phyloP scores from a whole-genome alignment of 2,797 vertebrate genomes.

The Anguilla marmorata region DNA sequence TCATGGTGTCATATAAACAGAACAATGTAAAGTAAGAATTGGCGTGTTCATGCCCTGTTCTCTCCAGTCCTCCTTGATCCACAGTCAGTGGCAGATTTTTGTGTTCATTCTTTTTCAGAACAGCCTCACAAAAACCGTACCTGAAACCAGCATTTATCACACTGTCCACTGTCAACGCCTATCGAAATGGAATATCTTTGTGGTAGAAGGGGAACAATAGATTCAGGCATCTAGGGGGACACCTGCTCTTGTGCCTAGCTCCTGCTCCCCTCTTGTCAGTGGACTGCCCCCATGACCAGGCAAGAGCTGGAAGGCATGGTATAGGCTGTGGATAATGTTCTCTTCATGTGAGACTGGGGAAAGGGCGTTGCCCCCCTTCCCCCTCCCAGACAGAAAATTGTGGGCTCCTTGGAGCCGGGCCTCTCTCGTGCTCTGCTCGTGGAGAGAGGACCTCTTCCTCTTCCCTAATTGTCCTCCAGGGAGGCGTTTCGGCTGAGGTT shows the following conservation, averaged over 20 bases:
- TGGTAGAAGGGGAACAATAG: not conserved
- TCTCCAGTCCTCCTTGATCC: not conserved
- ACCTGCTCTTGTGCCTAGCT: not conserved
- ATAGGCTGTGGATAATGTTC: not conserved
- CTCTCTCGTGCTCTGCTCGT: constrained; percentile 54
- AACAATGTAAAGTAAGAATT: not conserved
- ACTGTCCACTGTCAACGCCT: not conserved
- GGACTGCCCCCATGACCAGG: not conserved
- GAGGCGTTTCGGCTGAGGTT: constrained; percentile 25
- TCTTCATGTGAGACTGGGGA: constrained; percentile 33
- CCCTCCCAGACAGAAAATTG: constrained; percentile 34
- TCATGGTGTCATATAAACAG: not conserved
- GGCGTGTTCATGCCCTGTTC: not conserved
- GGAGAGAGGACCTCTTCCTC: constrained; percentile 65
- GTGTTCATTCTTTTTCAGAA: not conserved
- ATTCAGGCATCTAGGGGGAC: not conserved
- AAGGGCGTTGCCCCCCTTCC: constrained; percentile 61
- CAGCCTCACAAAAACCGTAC: not conserved
- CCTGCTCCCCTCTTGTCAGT: not conserved
- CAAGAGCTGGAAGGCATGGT: constrained; percentile 45
- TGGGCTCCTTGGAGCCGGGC: constrained; percentile 41
- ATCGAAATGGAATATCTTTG: not conserved
- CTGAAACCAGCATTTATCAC: not conserved
- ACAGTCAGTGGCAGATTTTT: not conserved
- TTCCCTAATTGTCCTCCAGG: constrained; percentile 54